A percentile compares a stretch with the other conserved stretches of the same genome.
Evolutionary conservation across 2,888 invertebrate genomes (phyloP).

Genomic region (Chelonus formosanus): DNA sequence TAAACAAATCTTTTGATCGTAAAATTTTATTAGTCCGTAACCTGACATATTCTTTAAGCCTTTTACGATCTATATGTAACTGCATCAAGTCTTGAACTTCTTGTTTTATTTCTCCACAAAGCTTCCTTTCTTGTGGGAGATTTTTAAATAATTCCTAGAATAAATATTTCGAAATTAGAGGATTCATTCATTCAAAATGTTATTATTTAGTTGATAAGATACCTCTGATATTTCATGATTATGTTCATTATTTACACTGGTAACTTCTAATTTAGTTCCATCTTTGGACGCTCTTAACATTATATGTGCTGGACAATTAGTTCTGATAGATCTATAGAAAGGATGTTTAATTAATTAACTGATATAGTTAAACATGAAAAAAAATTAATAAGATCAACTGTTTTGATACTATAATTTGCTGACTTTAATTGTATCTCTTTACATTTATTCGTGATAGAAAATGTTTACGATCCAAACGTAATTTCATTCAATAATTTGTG

Average conservation of each 20-base stretch:
- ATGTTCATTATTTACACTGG: constrained; percentile 65
- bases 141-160: constrained; percentile 59
- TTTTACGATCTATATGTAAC: constrained; percentile 59
- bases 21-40: constrained; percentile 58
- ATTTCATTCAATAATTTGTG: too few relatives aligned
- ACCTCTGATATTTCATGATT: constrained; percentile 65
- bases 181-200: too few relatives aligned
- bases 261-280: constrained; percentile 64
- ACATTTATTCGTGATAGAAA: too few relatives aligned
- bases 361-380: too few relatives aligned
- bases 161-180: not conserved
- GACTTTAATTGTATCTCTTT: too few relatives aligned
- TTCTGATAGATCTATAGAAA: constrained; percentile 58
- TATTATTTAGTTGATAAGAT: constrained; percentile 4
- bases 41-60: constrained; percentile 60
- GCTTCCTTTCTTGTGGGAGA: constrained; percentile 61
- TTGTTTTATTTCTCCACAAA: constrained; percentile 59
- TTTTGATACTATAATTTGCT: too few relatives aligned
- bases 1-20: constrained; percentile 61
- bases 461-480: too few relatives aligned
- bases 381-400: too few relatives aligned
- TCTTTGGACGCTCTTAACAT: constrained; percentile 64
- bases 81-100: constrained; percentile 61
- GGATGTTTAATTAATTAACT: too few relatives aligned
- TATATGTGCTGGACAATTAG: constrained; percentile 65